Conservation (phyloP, 2,113 vertebrate species). For the Cariama cristata region DNA sequence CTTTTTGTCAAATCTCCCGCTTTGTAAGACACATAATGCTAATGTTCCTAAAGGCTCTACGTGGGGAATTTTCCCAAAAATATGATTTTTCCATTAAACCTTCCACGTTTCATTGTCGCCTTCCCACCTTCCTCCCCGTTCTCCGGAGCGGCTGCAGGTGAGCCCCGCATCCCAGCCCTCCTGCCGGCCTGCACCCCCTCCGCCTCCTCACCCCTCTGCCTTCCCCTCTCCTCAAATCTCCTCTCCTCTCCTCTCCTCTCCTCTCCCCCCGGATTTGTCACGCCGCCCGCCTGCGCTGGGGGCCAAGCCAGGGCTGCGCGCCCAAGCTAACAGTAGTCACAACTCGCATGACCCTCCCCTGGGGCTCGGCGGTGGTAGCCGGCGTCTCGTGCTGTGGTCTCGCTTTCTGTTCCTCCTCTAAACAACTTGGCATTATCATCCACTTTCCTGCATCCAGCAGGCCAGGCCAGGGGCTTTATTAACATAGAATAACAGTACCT, state of each 20-base stretch:
- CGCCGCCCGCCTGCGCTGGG: background rate
- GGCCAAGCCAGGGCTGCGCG: background rate
- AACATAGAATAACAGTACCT: background rate
- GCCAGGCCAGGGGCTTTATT: background rate
- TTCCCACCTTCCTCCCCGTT: background rate
- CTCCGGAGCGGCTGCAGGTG: background rate
- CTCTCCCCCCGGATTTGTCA: background rate
- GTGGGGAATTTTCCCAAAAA: background rate
- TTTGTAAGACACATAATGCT: slow-evolving; percentile 12
- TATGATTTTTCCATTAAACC: background rate
- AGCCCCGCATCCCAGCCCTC: background rate
- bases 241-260: background rate
- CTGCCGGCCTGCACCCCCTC: background rate
- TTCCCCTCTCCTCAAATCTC: background rate
- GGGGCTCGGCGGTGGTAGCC: background rate
- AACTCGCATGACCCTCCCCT: background rate
- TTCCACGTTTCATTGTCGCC: background rate
- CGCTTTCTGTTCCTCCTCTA: background rate
- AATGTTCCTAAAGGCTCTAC: background rate
- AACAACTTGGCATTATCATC: slow-evolving; percentile 20
- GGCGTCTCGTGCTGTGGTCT: background rate
- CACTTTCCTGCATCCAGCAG: background rate
- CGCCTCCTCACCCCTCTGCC: background rate
- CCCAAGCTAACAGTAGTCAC: background rate
- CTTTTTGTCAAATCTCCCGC: slow-evolving; percentile 42